A percentile compares a stretch with the other conserved stretches of the same genome.
Evolutionary conservation across 2,113 vertebrate genomes (phyloP).

Genomic region (Malurus alboscapulatus): DNA sequence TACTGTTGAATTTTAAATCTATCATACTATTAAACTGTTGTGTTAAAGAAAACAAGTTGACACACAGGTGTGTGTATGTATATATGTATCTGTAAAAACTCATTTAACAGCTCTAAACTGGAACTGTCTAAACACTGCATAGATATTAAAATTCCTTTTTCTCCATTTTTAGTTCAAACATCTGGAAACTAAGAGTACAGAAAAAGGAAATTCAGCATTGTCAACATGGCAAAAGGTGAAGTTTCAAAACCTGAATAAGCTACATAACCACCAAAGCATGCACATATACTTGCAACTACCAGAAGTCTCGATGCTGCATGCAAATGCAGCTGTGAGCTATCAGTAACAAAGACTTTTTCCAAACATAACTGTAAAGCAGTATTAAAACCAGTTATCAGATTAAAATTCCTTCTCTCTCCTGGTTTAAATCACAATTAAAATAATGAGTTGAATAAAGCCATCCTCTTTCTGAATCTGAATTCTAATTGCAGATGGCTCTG

Average conservation of each 20-base stretch:
- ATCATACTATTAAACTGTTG: neutral
- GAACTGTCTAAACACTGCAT: neutral
- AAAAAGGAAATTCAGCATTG: neutral
- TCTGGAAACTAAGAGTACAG: neutral
- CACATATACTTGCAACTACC: neutral
- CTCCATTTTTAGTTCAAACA: neutral
- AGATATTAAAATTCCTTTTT: neutral
- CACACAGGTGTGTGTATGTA: fast-evolving
- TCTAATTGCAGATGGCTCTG: neutral
- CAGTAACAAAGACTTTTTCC: neutral
- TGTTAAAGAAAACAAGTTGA: neutral
- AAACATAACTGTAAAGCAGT: neutral
- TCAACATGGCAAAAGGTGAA: neutral
- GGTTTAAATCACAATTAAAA: neutral
- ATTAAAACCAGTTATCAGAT: neutral
- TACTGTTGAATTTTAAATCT: neutral
- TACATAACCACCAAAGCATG: neutral
- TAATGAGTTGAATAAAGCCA: neutral
- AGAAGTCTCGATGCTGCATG: neutral
- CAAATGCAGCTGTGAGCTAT: neutral
- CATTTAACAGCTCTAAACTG: neutral
- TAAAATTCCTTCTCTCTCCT: neutral
- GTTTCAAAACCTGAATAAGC: neutral
- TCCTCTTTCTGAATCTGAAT: neutral
- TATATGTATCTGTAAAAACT: neutral